Evolutionary conservation across 2,888 invertebrate genomes (phyloP).

Genomic region (Drosophila algonquin): DNA sequence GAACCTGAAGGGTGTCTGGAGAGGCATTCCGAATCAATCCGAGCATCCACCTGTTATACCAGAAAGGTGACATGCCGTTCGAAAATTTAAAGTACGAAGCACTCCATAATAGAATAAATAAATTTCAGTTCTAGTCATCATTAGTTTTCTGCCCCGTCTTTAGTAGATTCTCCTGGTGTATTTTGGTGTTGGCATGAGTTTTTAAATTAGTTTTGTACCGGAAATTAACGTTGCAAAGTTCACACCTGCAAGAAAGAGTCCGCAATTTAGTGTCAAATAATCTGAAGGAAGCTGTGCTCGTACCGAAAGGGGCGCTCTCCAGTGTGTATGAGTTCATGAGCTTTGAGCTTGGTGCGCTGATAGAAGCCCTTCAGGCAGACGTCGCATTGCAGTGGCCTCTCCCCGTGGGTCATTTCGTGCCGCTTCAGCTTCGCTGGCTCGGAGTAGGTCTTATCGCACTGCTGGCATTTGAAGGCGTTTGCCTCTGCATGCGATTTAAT

Average conservation of each 20-base stretch:
- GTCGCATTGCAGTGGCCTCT: conserved; percentile 62
- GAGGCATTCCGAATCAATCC: not conserved
- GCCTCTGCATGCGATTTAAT: conserved; percentile 85
- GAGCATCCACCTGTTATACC: not conserved
- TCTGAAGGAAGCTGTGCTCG: not conserved
- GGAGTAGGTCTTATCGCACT: conserved; percentile 83
- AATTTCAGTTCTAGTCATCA: conserved; percentile 20
- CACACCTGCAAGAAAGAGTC: conserved; percentile 54
- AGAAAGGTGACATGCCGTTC: not conserved
- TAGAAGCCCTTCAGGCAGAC: conserved; percentile 63
- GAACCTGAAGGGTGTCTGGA: not conserved
- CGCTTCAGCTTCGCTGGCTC: conserved; percentile 48
- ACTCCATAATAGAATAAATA: not conserved
- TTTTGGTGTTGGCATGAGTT: conserved; percentile 62
- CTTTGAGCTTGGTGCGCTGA: conserved; percentile 50
- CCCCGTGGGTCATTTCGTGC: conserved; percentile 62
- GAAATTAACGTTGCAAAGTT: conserved; percentile 61
- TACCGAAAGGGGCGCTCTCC: conserved; percentile 67
- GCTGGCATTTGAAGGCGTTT: conserved; percentile 84
- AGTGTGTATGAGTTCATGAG: conserved; percentile 61
- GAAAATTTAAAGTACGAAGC: not conserved
- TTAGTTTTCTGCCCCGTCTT: conserved; percentile 23
- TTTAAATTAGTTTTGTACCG: conserved; percentile 64
- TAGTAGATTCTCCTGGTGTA: conserved; percentile 62
- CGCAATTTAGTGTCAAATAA: not conserved